Evolutionary conservation across 2,888 invertebrate genomes (phyloP).

Genomic region (Polyommatus icarus): DNA sequence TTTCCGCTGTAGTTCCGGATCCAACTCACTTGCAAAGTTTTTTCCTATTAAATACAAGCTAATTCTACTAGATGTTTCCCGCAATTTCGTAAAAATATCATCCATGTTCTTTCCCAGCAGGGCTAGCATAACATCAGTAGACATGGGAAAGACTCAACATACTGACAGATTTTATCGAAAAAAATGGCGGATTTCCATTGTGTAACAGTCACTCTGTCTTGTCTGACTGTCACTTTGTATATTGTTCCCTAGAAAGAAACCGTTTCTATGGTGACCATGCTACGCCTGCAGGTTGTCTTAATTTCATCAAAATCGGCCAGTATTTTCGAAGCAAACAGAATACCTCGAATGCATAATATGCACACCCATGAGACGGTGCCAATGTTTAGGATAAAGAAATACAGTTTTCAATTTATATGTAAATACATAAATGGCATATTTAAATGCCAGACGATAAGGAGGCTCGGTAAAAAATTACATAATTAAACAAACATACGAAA

Average conservation of each 20-base stretch:
- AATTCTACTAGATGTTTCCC: background rate
- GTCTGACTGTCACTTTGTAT: no score
- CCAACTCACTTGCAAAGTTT: background rate
- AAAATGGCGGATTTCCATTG: no score
- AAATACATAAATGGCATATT: background rate
- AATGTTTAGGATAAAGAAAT: background rate
- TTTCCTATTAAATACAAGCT: background rate
- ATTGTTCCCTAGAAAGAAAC: no score
- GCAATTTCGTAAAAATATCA: background rate
- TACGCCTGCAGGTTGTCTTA: no score
- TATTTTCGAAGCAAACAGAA: background rate
- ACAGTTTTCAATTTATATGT: background rate
- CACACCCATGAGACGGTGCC: no score
- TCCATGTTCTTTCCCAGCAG: background rate
- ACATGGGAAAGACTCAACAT: no score
- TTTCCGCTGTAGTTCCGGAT: background rate
- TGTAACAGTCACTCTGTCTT: no score
- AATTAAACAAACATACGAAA: constrained; percentile 15
- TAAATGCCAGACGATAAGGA: constrained; percentile 17
- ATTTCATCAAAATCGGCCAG: background rate
- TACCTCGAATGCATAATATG: background rate
- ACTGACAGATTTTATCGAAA: no score
- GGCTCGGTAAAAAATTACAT: constrained; percentile 8
- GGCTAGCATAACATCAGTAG: no score
- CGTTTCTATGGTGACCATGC: no score